Evolutionary conservation across 2,113 vertebrate genomes (phyloP).

Genomic region (Camelus bactrianus): DNA sequence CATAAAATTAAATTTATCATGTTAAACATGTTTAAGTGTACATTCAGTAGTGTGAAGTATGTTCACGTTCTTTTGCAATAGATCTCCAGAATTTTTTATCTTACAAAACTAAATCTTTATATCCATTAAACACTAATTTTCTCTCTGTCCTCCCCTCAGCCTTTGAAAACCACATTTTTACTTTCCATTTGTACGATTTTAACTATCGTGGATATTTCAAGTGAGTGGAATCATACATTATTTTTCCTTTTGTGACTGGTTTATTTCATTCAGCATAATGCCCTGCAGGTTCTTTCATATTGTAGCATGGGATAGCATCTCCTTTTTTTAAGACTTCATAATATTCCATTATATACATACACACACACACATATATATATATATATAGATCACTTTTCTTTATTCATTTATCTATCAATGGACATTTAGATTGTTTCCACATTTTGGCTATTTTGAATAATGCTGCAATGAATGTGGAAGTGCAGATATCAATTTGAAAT

Average conservation of each 20-base stretch:
- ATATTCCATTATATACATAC: neutral
- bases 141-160: neutral
- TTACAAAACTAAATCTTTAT: neutral
- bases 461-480: neutral
- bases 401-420: neutral
- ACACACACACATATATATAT: neutral
- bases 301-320: neutral
- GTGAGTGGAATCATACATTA: neutral
- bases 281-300: neutral
- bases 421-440: neutral
- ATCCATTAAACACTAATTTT: neutral
- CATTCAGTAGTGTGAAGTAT: neutral
- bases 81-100: neutral
- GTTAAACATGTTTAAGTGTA: neutral
- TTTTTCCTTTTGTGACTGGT: neutral
- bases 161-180: neutral
- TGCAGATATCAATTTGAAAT: neutral
- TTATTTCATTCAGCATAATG: neutral
- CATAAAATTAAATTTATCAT: neutral
- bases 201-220: neutral
- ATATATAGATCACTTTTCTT: neutral
- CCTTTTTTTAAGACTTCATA: neutral
- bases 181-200: neutral
- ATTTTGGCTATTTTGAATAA: neutral
- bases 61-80: neutral